Conservation (phyloP, 1,140 invertebrate genomes). For the Hydropsyche tenuis region DNA sequence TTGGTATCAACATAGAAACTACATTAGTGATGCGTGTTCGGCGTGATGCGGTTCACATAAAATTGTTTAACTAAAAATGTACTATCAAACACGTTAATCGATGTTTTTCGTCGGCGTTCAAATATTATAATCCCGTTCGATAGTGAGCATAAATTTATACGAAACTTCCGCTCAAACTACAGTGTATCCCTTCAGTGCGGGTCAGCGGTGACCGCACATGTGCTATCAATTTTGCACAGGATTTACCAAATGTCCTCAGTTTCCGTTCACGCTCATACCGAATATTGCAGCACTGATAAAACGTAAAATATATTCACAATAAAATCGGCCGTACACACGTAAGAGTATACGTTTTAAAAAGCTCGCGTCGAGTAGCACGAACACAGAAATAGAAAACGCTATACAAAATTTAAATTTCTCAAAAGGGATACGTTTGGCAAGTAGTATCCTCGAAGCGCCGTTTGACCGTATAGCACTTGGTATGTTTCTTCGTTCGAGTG, state of each 20-base stretch:
- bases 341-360: too few species aligned
- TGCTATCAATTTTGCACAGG: conserved; percentile 32
- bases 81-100: not conserved
- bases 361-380: too few species aligned
- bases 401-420: not conserved
- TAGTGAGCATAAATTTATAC: conserved; percentile 17
- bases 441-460: not conserved
- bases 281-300: too few species aligned
- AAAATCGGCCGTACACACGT: too few species aligned
- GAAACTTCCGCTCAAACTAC: conserved; percentile 17
- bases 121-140: not conserved
- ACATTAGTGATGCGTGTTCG: not conserved
- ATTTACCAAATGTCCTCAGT: conserved; percentile 33
- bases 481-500: too few species aligned
- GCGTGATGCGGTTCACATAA: not conserved
- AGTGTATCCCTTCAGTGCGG: conserved; percentile 7
- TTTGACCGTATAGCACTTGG: too few species aligned
- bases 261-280: conserved; percentile 4
- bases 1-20: not conserved
- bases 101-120: not conserved
- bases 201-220: conserved; percentile 26
- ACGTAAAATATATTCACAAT: too few species aligned
- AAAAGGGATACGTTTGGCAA: not conserved
- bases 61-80: not conserved
- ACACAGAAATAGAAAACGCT: too few species aligned